Conservation (phyloP, 2,888 invertebrate species). For the Lobophora halterata region DNA sequence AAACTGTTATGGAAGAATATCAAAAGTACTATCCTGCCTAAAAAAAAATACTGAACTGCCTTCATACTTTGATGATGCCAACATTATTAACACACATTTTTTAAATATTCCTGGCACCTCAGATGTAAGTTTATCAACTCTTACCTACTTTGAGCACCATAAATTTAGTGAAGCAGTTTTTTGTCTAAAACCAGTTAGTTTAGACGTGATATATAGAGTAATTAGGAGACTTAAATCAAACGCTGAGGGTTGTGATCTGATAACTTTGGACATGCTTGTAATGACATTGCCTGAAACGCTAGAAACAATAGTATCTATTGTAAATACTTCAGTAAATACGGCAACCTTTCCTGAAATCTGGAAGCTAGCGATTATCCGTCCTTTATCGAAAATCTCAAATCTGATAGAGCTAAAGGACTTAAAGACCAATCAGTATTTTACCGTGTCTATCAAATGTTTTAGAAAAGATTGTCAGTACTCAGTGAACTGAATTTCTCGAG, state of each 20-base stretch:
- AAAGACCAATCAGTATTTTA: too few species aligned
- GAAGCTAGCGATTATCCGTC: too few species aligned
- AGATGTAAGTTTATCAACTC: neutral
- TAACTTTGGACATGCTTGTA: conserved; percentile 5
- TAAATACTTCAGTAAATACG: conserved; percentile 6
- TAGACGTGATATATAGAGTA: neutral
- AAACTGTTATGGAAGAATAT: conserved; percentile 9
- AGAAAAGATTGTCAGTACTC: too few species aligned
- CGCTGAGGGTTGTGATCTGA: conserved; percentile 2
- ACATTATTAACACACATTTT: conserved; percentile 7
- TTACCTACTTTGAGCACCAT: neutral
- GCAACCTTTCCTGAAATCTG: too few species aligned
- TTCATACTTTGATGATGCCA: conserved; percentile 1
- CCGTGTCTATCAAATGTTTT: too few species aligned
- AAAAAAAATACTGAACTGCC: conserved; percentile 5
- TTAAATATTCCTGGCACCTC: conserved; percentile 3
- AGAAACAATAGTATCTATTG: neutral
- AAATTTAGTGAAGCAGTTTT: conserved; percentile 1
- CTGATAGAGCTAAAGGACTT: too few species aligned
- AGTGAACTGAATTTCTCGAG: too few species aligned
- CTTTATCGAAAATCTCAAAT: too few species aligned
- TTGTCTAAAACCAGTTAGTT: conserved; percentile 1
- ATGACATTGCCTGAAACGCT: conserved; percentile 8
- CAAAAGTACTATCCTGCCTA: conserved; percentile 3
- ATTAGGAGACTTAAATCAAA: conserved; percentile 6